phyloP scores from a whole-genome alignment of 2,797 vertebrate genomes.

The Malacoraja senta region DNA sequence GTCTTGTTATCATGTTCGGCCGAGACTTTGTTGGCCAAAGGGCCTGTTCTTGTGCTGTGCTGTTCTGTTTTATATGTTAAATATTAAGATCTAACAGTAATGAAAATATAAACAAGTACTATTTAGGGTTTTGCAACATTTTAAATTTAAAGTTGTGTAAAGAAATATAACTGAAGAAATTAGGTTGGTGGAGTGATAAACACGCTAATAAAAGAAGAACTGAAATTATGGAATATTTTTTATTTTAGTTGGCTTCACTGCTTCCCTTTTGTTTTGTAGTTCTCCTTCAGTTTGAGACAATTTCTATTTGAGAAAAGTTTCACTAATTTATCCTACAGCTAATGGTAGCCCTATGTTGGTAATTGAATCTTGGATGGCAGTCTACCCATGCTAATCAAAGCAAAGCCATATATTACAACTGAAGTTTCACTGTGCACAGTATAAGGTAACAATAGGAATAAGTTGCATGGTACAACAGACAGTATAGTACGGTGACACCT shows the following conservation, averaged over 20 bases:
- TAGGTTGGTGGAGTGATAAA: neutral
- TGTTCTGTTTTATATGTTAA: neutral
- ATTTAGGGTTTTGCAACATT: neutral
- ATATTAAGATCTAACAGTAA: neutral
- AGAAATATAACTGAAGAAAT: neutral
- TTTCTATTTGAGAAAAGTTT: neutral
- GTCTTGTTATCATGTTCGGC: too few relatives aligned
- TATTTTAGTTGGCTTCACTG: neutral
- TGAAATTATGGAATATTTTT: constrained; percentile 18
- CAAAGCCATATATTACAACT: too few relatives aligned
- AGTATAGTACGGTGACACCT: neutral
- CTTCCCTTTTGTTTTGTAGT: constrained; percentile 10
- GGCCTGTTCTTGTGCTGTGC: too few relatives aligned
- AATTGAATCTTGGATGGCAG: neutral
- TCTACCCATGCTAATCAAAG: neutral
- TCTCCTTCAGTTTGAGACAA: neutral
- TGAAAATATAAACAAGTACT: neutral
- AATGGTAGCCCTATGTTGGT: neutral
- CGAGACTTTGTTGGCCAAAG: too few relatives aligned
- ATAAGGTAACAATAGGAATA: neutral
- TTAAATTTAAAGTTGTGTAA: neutral
- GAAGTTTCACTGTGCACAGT: neutral
- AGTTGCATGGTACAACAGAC: too few relatives aligned
- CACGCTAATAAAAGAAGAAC: neutral
- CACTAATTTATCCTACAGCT: neutral